phyloP scores from a whole-genome alignment of 2,797 vertebrate genomes.

The Sebastes reedi region DNA sequence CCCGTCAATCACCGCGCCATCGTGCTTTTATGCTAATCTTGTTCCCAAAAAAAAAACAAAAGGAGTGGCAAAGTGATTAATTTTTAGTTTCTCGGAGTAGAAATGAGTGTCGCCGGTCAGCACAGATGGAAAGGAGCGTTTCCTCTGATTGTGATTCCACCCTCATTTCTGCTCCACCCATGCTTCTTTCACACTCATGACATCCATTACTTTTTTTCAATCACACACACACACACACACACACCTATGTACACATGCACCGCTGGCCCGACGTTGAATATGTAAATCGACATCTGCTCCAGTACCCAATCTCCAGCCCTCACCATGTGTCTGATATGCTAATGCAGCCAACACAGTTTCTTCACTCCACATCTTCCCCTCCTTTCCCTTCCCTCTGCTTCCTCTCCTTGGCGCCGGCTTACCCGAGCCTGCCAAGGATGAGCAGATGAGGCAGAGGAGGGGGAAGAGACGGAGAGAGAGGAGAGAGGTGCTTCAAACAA shows the following conservation, averaged over 20 bases:
- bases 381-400: constrained; percentile 53
- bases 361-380: constrained; percentile 69
- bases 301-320: constrained; percentile 79
- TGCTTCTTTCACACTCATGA: constrained; percentile 56
- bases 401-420: constrained; percentile 49
- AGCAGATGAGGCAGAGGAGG: constrained; percentile 72
- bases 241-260: constrained; percentile 66
- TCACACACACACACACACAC: constrained; percentile 28
- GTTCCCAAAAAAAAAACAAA: constrained; percentile 14
- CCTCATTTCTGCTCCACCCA: constrained; percentile 48
- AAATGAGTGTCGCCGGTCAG: constrained; percentile 23
- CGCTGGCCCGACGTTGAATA: constrained; percentile 78
- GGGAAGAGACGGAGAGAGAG: constrained; percentile 18
- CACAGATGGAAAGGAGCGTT: neutral
- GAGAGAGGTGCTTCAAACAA: constrained; percentile 74
- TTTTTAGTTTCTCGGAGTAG: constrained; percentile 23
- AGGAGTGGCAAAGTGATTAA: constrained; percentile 23
- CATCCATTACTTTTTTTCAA: constrained; percentile 37
- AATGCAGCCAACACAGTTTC: constrained; percentile 76
- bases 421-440: constrained; percentile 68
- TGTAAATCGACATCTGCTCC: constrained; percentile 87
- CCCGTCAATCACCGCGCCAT: constrained; percentile 59
- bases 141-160: constrained; percentile 44
- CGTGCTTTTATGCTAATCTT: constrained; percentile 46
- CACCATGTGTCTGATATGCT: constrained; percentile 84